Base-by-base conservation (phyloP, 2,888 invertebrate species). In the Chrysolina haemoptera region DNA sequence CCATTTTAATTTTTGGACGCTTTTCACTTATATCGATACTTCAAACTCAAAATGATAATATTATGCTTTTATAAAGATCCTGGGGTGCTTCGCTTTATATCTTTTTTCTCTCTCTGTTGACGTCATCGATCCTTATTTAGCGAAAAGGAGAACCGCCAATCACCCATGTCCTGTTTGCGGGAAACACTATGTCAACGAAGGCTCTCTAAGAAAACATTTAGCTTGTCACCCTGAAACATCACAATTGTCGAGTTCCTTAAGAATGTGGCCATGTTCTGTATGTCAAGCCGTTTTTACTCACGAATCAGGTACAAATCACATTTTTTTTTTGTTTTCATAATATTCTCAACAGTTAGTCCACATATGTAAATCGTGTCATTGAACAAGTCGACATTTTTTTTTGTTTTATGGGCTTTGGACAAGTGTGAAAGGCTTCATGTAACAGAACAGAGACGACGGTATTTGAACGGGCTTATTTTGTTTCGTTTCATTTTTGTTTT, bases 251-350 rank as follows among this genome's bases (percentile, higher is more conserved):
- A 94, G 94, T 86, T 94, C 95, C 82, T 91, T 97, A 80, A 91
- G 97, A 87, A 97, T 97, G 96, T 97, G 97, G 97, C 97, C 97
- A 71, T 97, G 97, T 89, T 96, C 96, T 79, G 96, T 97, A 78
- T 97, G 97, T 87, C 96, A 97, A 89, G 96, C 97, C 72, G 97
- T 97, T 80, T 97, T 97, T 88, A 96, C 97, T 65, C 96, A 97
- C 88, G 97, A 97, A 90, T 94, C 95, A 89, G 97, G 97, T 97
- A 90, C 74, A 66, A 70, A 68, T 62, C 55, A 66, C 16, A 50
- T 48, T 67, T 74, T 67, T 74, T 74, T 74, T 72, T 73, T 75
- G 68, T 48, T 69, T 66, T n/a, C 70, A 73, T 79, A 78, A 79
- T 78, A 76, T 80, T 80, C 78, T 78, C 78, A 76, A 73, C 80